Evolutionary conservation across 2,113 vertebrate species (phyloP), one percentile per base, ranked within the genome.

Genomic region (Nothobranchius kuhntae): DNA sequence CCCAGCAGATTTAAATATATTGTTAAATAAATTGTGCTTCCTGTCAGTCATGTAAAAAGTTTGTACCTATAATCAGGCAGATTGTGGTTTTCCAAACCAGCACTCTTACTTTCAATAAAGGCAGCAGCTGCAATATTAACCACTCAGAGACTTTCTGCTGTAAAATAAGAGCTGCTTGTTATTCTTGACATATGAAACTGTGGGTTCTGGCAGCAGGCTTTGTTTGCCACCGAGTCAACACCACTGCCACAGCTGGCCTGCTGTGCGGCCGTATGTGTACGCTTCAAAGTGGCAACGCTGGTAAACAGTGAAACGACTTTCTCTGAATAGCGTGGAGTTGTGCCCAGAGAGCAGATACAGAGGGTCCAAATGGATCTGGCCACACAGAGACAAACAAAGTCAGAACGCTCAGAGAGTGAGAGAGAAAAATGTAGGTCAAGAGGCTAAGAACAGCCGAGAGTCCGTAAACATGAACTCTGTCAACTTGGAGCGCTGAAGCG

Each of bases 341-440:
- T 75, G 68, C 71, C 77, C 74, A 86, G 68, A 87, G 86, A 73
- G 56, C 30, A 69, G 65, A 86, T 86, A 78, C 4, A 24, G 77
- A 78, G 80, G 65, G 82, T 66, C 71, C 77, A 76, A 86, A 87
- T 56, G 65, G 79, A 78, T 83, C 79, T 54, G 68, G 78, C 89
- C 90, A 79, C 89, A 90, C 65, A 71, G 62, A 75, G 77, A 88
- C 91, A 85, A 92, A 91, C 83, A 88, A 67, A 79, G 75, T 81
- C 80, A 82, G 72, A 53, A 62, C 65, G 76, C 81, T 65, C 15
- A 6, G 69, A 63, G 54, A 68, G 86, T 48, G 85, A 79, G 85
- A 66, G 83, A 72, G 53, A 78, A 81, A 87, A 91, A 92, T 90
- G 81, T 93, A 86, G 91, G 89, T 92, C 87, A 92, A 75, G 63